Evolutionary conservation across 2,888 invertebrate genomes (phyloP).

Genomic region (Pomacea canaliculata): DNA sequence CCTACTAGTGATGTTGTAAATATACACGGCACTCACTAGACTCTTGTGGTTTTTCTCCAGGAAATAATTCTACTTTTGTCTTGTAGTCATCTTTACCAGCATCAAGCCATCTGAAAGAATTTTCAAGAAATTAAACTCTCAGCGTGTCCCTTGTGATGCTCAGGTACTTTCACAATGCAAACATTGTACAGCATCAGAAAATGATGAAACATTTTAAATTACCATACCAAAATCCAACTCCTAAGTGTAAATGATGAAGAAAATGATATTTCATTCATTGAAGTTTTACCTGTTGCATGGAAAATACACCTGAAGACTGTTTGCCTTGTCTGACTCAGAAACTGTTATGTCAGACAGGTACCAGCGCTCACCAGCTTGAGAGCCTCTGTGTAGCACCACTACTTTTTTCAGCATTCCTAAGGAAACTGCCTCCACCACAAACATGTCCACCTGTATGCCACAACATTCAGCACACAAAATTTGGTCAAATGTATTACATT

Average conservation of each 20-base stretch:
- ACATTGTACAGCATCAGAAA: not conserved
- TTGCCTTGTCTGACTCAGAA: slow-evolving; percentile 32
- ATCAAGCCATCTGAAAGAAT: slow-evolving; percentile 54
- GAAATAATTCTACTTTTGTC: slow-evolving; percentile 49
- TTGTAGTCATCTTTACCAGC: slow-evolving; percentile 52
- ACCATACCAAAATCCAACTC: no score
- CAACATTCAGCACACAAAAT: not conserved
- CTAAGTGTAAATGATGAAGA: no score
- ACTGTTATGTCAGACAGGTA: slow-evolving; percentile 51
- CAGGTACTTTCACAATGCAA: not conserved
- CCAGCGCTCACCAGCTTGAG: slow-evolving; percentile 48
- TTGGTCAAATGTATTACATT: no score
- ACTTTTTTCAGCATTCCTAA: slow-evolving; percentile 48
- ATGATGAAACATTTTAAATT: not conserved
- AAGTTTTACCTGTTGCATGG: slow-evolving; percentile 47
- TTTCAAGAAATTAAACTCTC: not conserved
- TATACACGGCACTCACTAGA: slow-evolving; percentile 16
- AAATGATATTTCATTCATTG: no score
- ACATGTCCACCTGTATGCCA: slow-evolving; percentile 44
- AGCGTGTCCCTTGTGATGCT: not conserved
- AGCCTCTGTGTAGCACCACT: slow-evolving; percentile 54
- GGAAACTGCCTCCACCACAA: slow-evolving; percentile 56
- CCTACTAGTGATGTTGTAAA: no score
- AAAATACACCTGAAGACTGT: slow-evolving; percentile 40
- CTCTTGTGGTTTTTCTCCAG: slow-evolving; percentile 32